Base-by-base conservation (phyloP, 2,888 invertebrate genomes). In the Atherix ibis region DNA sequence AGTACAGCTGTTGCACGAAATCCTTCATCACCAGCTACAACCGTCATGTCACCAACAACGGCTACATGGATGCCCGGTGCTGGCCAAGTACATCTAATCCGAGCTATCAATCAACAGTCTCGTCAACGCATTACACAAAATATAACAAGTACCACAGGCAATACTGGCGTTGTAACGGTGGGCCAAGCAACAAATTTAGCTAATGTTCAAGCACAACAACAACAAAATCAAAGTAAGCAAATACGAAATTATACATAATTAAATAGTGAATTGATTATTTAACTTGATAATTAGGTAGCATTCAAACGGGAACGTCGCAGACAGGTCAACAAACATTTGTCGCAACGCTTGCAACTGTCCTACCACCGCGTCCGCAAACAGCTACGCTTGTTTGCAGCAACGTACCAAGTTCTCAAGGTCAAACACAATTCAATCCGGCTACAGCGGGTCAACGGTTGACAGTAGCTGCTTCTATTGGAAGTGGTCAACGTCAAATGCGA, bases 381-480 rank as follows among this genome's bases (percentile, higher is more conserved):
- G 60, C 62, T 6, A 60, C 61, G 1, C 48, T 62, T 1, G 60
- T 62, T 4, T 62, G 61, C 37, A 54, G 56, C 1, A 59, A 56
- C 40, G 53, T 58, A 1, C 46, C 49, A 0, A 45, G 47, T 13
- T 44, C 51, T 4, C 56, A 52, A 15, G 40, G 46, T 9, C 53
- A 51, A 19, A 28, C 29, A 12, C 58, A 54, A 36, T 59, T 56
- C n/a, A 59, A 54, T 48, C 49, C 55, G 4, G 40, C 43, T 3
- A 36, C 36, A 17, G 31, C 37, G 8, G 47, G 48, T 4, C 56
- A 52, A 28, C 55, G 58, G 3, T 54, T 59, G 30, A 53, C 58
- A 2, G 55, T 60, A 2, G 53, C 58, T 9, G 54, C 56, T 9
- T 34, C 50, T 2, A 40, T 50, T 13, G 47, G 49, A 3, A 45